Percentiles rank a stretch among this genome's conserved stretches.
These are phyloP conservation scores for Psettodes erumei DNA, from an alignment of 2,113 vertebrate species.

Conservation along the genomic window DNA sequence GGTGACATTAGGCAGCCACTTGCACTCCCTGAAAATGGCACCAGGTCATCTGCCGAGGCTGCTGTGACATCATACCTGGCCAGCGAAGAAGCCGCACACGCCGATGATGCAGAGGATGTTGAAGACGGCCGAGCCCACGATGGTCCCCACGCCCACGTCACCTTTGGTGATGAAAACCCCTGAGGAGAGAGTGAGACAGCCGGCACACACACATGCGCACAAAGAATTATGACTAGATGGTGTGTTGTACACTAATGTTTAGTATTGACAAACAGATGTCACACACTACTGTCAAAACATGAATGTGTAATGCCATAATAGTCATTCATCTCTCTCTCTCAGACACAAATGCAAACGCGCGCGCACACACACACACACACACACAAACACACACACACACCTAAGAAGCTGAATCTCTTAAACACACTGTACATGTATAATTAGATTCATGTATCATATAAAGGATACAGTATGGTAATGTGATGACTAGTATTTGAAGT, in stretches of 20 bases:
- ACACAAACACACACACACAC: background rate
- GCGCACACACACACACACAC: background rate
- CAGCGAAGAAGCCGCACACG: slow-evolving; percentile 94
- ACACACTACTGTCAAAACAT: slow-evolving; percentile 23
- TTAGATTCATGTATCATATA: background rate
- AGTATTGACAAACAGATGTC: slow-evolving; percentile 19
- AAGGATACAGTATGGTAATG: background rate
- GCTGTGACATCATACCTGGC: slow-evolving; percentile 84
- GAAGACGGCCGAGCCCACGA: slow-evolving; percentile 94
- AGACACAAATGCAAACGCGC: background rate
- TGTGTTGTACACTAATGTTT: background rate
- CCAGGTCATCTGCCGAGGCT: background rate
- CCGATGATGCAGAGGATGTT: slow-evolving; percentile 97
- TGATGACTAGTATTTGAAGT: background rate
- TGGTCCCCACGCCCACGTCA: slow-evolving; percentile 94
- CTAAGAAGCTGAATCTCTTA: background rate
- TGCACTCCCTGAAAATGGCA: slow-evolving; percentile 27
- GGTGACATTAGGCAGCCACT: slow-evolving; percentile 21
- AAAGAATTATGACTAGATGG: background rate
- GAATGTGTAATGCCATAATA: background rate
- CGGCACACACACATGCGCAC: slow-evolving; percentile 26
- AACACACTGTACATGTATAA: background rate
- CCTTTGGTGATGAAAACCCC: slow-evolving; percentile 96
- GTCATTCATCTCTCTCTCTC: slow-evolving; percentile 1
- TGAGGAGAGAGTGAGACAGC: slow-evolving; percentile 62